A percentile compares a stretch with the other conserved stretches of the same genome.
Evolutionary conservation across 2,113 vertebrate species (phyloP).

Genomic region (Chaetorhynchus papuensis): DNA sequence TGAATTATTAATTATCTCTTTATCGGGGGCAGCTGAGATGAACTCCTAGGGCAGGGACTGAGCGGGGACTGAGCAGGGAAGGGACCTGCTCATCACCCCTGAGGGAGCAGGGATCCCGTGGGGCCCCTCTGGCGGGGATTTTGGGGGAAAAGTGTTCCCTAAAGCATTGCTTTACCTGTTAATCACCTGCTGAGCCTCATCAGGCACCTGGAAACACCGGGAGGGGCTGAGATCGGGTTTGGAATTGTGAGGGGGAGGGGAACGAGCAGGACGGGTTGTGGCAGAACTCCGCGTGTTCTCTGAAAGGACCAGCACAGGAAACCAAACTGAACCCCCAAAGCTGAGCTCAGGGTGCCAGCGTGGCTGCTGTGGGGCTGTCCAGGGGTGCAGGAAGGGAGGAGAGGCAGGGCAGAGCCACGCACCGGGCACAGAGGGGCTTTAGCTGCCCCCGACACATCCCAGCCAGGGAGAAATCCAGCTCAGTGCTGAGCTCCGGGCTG

Average conservation of each 20-base stretch:
- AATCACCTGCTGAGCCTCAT: accelerated
- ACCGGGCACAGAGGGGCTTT: accelerated
- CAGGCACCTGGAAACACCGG: background rate
- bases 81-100: background rate
- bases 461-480: background rate
- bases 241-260: accelerated
- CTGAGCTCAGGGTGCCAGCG: background rate
- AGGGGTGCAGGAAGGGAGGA: background rate
- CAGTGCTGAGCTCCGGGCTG: background rate
- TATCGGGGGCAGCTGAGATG: background rate
- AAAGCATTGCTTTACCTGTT: background rate
- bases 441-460: background rate
- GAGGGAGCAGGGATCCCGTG: accelerated
- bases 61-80: background rate
- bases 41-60: background rate
- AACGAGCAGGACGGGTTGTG: background rate
- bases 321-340: accelerated
- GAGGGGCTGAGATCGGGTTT: background rate
- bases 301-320: accelerated
- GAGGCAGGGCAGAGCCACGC: background rate
- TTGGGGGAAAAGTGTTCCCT: background rate
- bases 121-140: background rate
- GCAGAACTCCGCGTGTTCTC: accelerated
- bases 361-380: background rate
- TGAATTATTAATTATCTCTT: conserved; percentile 46